phyloP scores from a whole-genome alignment of 2,113 vertebrate species.

The Cephalopholis sonnerati region DNA sequence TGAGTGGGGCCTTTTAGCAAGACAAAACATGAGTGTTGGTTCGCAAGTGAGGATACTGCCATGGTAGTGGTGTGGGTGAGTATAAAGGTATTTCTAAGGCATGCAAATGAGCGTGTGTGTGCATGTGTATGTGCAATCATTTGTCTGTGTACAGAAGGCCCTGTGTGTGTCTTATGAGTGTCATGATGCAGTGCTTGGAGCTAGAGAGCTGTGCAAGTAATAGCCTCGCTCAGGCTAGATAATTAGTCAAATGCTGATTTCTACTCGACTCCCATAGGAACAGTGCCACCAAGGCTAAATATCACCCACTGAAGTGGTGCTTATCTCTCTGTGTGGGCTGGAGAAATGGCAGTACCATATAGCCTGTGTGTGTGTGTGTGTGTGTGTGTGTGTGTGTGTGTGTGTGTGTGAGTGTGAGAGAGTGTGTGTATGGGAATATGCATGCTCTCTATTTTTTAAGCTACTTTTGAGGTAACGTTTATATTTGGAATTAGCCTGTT shows the following conservation, averaged over 20 bases:
- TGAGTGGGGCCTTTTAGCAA: conserved; percentile 53
- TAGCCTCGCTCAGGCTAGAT: conserved; percentile 60
- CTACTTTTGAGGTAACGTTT: conserved; percentile 18
- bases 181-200: conserved; percentile 62
- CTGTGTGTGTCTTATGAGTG: conserved; percentile 57
- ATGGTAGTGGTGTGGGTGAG: conserved; percentile 3
- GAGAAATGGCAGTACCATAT: conserved; percentile 46
- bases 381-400: conserved; percentile 9
- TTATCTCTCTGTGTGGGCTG: conserved; percentile 72
- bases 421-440: not conserved
- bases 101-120: conserved; percentile 18
- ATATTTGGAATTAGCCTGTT: conserved; percentile 13
- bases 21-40: not conserved
- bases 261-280: conserved; percentile 61
- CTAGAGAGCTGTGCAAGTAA: conserved; percentile 58
- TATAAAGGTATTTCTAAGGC: conserved; percentile 21
- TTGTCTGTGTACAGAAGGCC: conserved; percentile 32
- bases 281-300: conserved; percentile 68
- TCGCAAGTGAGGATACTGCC: not conserved
- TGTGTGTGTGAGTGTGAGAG: conserved; percentile 4
- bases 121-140: conserved; percentile 6
- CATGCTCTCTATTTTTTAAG: conserved; percentile 14
- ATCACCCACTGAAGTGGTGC: conserved; percentile 68
- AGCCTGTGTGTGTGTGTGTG: conserved; percentile 9
- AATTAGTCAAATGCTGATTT: conserved; percentile 81